Conservation (phyloP, 92 coral and sea anemone species). For the Epizoanthus rinbou region DNA sequence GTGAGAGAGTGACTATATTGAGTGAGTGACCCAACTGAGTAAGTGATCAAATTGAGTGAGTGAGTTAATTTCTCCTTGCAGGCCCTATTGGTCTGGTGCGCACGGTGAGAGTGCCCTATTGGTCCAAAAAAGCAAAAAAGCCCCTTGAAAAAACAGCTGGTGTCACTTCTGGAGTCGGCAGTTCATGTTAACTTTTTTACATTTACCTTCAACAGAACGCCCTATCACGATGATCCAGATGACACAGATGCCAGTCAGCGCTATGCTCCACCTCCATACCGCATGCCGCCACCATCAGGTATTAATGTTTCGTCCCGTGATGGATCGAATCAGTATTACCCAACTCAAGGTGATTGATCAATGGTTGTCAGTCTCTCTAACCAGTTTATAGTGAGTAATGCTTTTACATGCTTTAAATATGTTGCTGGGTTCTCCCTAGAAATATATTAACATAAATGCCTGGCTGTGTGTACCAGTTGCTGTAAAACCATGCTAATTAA, state of each 20-base stretch:
- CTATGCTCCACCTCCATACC: slow-evolving; percentile 90
- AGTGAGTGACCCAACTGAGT: no score
- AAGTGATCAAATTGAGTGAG: no score
- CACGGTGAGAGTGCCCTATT: no score
- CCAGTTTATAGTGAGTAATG: slow-evolving; percentile 53
- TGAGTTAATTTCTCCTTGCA: no score
- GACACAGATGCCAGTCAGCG: slow-evolving; percentile 66
- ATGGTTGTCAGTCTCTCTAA: slow-evolving; percentile 44
- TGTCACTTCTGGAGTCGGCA: not conserved
- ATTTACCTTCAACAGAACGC: slow-evolving; percentile 33
- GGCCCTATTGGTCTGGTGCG: no score
- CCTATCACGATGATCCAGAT: slow-evolving; percentile 22
- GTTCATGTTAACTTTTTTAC: not conserved
- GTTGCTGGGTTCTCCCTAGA: not conserved
- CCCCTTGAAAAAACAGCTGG: not conserved
- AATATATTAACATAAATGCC: not conserved
- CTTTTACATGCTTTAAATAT: slow-evolving; percentile 21
- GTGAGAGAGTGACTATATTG: no score
- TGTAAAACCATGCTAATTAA: not conserved
- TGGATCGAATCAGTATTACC: slow-evolving; percentile 75
- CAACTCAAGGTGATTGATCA: slow-evolving; percentile 67
- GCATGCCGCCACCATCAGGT: slow-evolving; percentile 80
- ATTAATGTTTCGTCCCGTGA: slow-evolving; percentile 65
- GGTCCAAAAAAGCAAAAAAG: not conserved
- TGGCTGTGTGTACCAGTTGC: not conserved